A percentile compares a stretch with the other conserved stretches of the same genome.
Conservation (phyloP, 2,888 invertebrate species). For the Panopea generosa region DNA sequence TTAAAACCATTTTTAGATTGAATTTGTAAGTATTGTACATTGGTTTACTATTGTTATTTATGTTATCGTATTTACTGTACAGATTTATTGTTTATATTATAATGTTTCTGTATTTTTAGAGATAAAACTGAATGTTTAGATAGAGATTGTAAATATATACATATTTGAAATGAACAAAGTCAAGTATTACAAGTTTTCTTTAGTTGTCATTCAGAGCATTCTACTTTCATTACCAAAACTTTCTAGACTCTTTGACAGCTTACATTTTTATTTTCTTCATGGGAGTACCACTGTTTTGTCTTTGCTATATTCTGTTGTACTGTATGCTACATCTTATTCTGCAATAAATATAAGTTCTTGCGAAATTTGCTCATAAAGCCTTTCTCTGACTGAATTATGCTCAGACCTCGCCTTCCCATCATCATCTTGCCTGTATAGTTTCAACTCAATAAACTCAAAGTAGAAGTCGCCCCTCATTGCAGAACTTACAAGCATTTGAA, state of each 20-base stretch:
- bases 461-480: too few relatives aligned
- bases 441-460: too few relatives aligned
- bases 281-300: too few relatives aligned
- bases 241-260: background rate
- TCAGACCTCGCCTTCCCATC: too few relatives aligned
- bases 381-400: too few relatives aligned
- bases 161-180: constrained; percentile 59
- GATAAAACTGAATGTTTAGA: constrained; percentile 29
- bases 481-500: too few relatives aligned
- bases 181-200: constrained; percentile 44
- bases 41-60: constrained; percentile 53
- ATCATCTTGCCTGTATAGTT: too few relatives aligned
- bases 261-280: constrained; percentile 13
- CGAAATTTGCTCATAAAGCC: too few relatives aligned
- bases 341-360: too few relatives aligned
- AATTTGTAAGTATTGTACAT: constrained; percentile 37
- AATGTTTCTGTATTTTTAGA: constrained; percentile 57
- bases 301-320: too few relatives aligned
- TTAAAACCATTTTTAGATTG: background rate
- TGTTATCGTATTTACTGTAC: constrained; percentile 51
- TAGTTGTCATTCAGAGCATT: constrained; percentile 9
- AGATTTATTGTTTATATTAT: constrained; percentile 44
- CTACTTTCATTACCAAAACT: background rate
- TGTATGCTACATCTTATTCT: too few relatives aligned
- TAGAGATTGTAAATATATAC: constrained; percentile 53